phyloP scores from a whole-genome alignment of 2,888 invertebrate genomes.

The Drosophila silvestris region DNA sequence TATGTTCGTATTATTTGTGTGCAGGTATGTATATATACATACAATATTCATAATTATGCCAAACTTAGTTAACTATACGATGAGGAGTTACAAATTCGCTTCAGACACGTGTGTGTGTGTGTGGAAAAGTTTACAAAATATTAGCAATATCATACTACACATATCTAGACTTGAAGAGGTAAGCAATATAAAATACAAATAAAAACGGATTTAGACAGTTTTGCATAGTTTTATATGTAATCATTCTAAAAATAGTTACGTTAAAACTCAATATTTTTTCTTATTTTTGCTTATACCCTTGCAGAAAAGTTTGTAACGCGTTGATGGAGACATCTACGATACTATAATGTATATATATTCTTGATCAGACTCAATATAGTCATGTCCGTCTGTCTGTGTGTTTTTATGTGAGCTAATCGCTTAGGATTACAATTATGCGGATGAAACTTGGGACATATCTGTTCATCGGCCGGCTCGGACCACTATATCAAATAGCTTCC shows the following conservation, averaged over 20 bases:
- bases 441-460: neutral
- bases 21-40: neutral
- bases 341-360: neutral
- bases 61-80: conserved; percentile 52
- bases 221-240: conserved; percentile 31
- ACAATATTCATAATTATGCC: conserved; percentile 14
- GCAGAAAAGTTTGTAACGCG: neutral
- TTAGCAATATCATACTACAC: conserved; percentile 44
- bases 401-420: neutral
- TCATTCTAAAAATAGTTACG: conserved; percentile 22
- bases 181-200: conserved; percentile 36
- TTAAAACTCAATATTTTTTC: conserved; percentile 33
- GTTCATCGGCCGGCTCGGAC: neutral
- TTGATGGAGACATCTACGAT: neutral
- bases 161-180: conserved; percentile 34
- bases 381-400: neutral
- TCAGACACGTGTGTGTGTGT: conserved; percentile 38
- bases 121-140: conserved; percentile 43
- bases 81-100: conserved; percentile 69
- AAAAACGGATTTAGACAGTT: conserved; percentile 27
- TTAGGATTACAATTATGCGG: neutral
- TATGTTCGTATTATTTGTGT: conserved; percentile 19
- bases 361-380: neutral
- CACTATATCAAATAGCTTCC: neutral
- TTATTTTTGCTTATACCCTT: neutral